phyloP scores from a whole-genome alignment of 2,888 invertebrate genomes.

The Platycnemis pennipes region DNA sequence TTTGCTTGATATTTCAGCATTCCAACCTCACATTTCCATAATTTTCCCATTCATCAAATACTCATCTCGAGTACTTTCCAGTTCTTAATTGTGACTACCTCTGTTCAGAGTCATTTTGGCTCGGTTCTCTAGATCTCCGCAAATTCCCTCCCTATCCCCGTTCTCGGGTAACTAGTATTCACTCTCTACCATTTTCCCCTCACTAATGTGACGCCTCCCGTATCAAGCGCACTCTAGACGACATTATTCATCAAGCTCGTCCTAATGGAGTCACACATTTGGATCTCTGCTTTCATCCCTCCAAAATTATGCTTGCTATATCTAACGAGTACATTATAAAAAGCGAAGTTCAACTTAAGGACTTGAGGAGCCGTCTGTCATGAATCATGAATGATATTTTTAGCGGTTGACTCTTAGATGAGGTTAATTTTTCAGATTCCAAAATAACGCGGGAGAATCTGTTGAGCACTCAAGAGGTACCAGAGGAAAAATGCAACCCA shows the following conservation, averaged over 20 bases:
- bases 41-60: too few species aligned
- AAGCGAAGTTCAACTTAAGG: background rate
- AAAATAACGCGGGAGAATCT: background rate
- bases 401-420: background rate
- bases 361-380: background rate
- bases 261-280: background rate
- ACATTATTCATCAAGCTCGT: background rate
- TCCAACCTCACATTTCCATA: too few species aligned
- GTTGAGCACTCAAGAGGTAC: background rate
- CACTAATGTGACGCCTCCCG: background rate
- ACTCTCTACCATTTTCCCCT: background rate
- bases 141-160: background rate
- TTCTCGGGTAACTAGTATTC: background rate
- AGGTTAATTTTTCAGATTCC: background rate
- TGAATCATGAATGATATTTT: background rate
- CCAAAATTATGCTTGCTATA: background rate
- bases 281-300: background rate
- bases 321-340: background rate
- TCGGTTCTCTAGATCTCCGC: background rate
- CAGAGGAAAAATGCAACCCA: background rate
- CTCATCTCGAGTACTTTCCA: background rate
- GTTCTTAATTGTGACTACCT: background rate
- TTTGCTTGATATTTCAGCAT: too few species aligned
- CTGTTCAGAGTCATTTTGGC: background rate
- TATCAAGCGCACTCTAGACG: background rate